A percentile compares a stretch with the other conserved stretches of the same genome.
These are phyloP conservation scores for Saturnia pavonia DNA, from an alignment of 2,888 invertebrate species.

Conservation along the genomic window DNA sequence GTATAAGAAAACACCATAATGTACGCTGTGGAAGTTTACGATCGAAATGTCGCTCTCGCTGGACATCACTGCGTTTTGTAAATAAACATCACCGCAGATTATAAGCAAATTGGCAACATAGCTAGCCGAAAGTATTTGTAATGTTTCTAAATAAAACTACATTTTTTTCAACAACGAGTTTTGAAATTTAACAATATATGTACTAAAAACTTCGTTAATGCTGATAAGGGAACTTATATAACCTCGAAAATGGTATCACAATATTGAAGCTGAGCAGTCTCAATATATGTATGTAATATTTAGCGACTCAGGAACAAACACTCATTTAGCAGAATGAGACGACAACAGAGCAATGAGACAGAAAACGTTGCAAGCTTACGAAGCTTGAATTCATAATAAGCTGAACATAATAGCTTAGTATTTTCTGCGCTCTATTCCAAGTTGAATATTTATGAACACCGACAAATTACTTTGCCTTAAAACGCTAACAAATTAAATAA, in stretches of 20 bases:
- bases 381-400: slow-evolving; percentile 44
- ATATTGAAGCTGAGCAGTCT: slow-evolving; percentile 43
- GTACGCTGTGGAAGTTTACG: slow-evolving; percentile 46
- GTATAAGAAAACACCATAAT: slow-evolving; percentile 31
- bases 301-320: slow-evolving; percentile 40
- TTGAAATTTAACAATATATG: slow-evolving; percentile 3
- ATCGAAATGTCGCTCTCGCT: slow-evolving; percentile 38
- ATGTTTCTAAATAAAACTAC: slow-evolving; percentile 42
- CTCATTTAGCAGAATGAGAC: slow-evolving; percentile 41
- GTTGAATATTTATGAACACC: slow-evolving; percentile 22
- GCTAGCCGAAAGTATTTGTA: slow-evolving; percentile 42
- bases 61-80: slow-evolving; percentile 53
- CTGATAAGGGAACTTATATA: background rate
- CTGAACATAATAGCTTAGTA: slow-evolving; percentile 34
- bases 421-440: slow-evolving; percentile 29
- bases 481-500: slow-evolving; percentile 23
- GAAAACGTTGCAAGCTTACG: slow-evolving; percentile 45
- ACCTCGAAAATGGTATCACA: slow-evolving; percentile 29
- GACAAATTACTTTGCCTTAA: slow-evolving; percentile 18
- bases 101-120: slow-evolving; percentile 56
- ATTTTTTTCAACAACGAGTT: slow-evolving; percentile 33
- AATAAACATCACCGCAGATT: slow-evolving; percentile 58
- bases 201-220: slow-evolving; percentile 26
- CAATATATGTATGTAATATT: slow-evolving; percentile 51
- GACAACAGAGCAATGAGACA: slow-evolving; percentile 38